These are phyloP conservation scores for Pantherophis vulpinus DNA, from an alignment of 2,797 vertebrate species.

Conservation along the genomic window DNA sequence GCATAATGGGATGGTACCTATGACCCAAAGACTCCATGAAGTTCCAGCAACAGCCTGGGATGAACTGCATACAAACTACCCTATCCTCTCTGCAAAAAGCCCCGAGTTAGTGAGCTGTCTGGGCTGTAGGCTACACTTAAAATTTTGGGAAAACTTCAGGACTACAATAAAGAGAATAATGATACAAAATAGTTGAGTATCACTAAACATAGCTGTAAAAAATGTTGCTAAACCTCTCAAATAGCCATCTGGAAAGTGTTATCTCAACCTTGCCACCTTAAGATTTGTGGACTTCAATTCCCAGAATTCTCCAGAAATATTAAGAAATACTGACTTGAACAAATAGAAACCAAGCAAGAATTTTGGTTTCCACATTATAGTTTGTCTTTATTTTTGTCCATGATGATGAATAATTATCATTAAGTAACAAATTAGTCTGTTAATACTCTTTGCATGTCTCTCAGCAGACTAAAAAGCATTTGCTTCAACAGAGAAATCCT, in stretches of 20 bases:
- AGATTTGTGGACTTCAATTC: neutral
- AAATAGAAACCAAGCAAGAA: neutral
- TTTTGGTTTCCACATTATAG: constrained; percentile 13
- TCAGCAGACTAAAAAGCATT: constrained; percentile 26
- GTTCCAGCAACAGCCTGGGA: neutral
- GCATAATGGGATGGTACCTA: neutral
- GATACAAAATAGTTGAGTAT: neutral
- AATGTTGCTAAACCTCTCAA: neutral
- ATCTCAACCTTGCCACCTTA: neutral
- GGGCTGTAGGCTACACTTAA: neutral
- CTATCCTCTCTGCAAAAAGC: neutral
- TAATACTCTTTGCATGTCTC: constrained; percentile 3
- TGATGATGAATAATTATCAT: constrained; percentile 5
- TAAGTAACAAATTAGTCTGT: neutral
- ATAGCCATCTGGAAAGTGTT: neutral
- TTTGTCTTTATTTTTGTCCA: constrained; percentile 39
- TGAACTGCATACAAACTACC: neutral
- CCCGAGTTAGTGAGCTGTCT: neutral
- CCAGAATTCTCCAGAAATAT: neutral
- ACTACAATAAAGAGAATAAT: neutral
- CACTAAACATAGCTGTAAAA: constrained; percentile 1
- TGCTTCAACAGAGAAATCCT: constrained; percentile 25
- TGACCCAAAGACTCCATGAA: neutral
- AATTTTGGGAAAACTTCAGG: neutral
- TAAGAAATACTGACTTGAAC: neutral